Conservation (phyloP, 2,888 invertebrate species). For the Cistogaster globosa region DNA sequence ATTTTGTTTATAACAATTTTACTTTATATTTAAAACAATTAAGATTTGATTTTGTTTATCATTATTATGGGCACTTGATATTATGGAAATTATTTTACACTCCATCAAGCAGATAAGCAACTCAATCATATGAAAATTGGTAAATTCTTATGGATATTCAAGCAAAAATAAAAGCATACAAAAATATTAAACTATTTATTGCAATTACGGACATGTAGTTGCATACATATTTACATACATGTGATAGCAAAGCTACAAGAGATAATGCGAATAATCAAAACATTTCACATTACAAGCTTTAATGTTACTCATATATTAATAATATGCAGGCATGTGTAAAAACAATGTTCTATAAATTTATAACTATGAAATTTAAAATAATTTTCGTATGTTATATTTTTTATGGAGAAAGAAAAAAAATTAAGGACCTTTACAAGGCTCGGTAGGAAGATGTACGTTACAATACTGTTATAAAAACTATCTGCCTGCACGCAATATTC, state of each 20-base stretch:
- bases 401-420: no score
- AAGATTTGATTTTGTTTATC: conserved; percentile 41
- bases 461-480: no score
- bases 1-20: conserved; percentile 13
- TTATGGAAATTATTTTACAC: conserved; percentile 79
- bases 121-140: conserved; percentile 70
- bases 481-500: no score
- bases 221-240: background rate
- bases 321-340: background rate
- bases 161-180: background rate
- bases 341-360: background rate
- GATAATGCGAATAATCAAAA: background rate
- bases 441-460: no score
- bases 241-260: no score
- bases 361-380: background rate
- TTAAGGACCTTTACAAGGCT: no score
- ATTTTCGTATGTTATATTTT: no score
- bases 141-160: background rate
- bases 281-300: background rate
- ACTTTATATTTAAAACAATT: conserved; percentile 33
- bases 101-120: conserved; percentile 76
- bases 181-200: background rate
- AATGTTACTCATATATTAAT: background rate
- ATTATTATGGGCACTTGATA: conserved; percentile 60
- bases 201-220: background rate